Evolutionary conservation across 2,888 invertebrate genomes (phyloP).

Genomic region (Drosophila dives): DNA sequence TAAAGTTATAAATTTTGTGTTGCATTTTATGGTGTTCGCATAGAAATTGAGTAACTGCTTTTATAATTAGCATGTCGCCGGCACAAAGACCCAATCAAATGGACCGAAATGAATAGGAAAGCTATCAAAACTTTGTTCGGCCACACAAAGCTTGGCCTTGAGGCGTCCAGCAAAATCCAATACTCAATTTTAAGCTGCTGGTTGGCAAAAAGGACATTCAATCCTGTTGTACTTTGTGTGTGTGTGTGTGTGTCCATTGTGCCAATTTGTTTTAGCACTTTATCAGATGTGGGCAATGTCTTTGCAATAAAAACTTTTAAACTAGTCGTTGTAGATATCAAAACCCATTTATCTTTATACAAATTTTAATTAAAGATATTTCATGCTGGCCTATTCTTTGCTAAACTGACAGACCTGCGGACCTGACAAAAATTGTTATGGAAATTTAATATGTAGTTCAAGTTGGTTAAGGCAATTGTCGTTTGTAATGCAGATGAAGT

Average conservation of each 20-base stretch:
- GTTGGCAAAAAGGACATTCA: conserved; percentile 33
- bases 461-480: conserved; percentile 40
- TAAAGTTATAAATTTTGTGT: not conserved
- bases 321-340: conserved; percentile 66
- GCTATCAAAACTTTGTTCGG: conserved; percentile 71
- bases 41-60: conserved; percentile 19
- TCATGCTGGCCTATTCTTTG: conserved; percentile 74
- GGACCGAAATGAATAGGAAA: conserved; percentile 41
- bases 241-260: conserved; percentile 52
- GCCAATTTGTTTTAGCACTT: conserved; percentile 66
- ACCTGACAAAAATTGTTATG: conserved; percentile 30
- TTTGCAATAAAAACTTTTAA: conserved; percentile 72
- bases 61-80: conserved; percentile 39
- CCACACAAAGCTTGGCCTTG: conserved; percentile 41
- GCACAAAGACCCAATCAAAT: conserved; percentile 49
- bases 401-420: conserved; percentile 17
- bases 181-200: conserved; percentile 68
- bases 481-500: conserved; percentile 67
- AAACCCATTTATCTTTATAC: conserved; percentile 78
- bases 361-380: conserved; percentile 76
- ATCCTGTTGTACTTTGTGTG: conserved; percentile 9
- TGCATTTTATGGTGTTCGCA: conserved; percentile 3
- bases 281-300: conserved; percentile 54
- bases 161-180: conserved; percentile 43
- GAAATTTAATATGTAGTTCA: conserved; percentile 55